Percentiles rank a stretch among this genome's conserved stretches.
Conservation (phyloP, 2,888 invertebrate genomes). For the Congeria kusceri region DNA sequence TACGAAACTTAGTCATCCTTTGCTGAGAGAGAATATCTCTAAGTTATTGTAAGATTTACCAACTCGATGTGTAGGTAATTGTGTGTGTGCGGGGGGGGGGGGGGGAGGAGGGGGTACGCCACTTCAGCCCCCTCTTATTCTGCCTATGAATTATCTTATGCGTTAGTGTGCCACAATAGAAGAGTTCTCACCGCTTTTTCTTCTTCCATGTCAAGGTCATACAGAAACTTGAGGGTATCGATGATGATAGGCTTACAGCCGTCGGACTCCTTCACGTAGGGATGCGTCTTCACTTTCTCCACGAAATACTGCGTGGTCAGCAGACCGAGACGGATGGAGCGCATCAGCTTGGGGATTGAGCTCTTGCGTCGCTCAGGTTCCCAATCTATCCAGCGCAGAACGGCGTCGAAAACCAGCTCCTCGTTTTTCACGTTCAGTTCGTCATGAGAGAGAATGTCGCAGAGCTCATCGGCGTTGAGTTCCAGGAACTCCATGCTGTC, state of each 20-base stretch:
- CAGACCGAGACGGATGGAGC: conserved; percentile 86
- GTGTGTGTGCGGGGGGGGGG: too few relatives aligned
- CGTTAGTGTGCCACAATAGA: too few relatives aligned
- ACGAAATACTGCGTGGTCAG: conserved; percentile 91
- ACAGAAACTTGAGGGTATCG: conserved; percentile 95
- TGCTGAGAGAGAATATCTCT: too few relatives aligned
- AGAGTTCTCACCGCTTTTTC: conserved; percentile 87
- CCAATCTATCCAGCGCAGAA: conserved; percentile 93
- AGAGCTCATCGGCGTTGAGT: conserved; percentile 86
- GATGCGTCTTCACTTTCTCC: conserved; percentile 89
- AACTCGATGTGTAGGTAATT: too few relatives aligned
- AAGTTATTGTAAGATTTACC: too few relatives aligned
- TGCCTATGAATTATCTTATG: too few relatives aligned
- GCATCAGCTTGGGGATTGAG: conserved; percentile 89
- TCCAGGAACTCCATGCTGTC: conserved; percentile 80
- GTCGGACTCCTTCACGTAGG: conserved; percentile 91
- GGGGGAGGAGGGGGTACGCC: too few relatives aligned
- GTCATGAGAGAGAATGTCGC: conserved; percentile 78
- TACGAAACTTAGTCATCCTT: too few relatives aligned
- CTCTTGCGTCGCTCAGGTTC: conserved; percentile 90
- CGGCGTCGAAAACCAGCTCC: conserved; percentile 85
- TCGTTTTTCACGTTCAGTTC: conserved; percentile 84
- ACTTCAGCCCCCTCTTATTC: too few relatives aligned
- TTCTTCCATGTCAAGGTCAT: conserved; percentile 95
- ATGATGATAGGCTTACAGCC: conserved; percentile 95